These are phyloP conservation scores for Danaus melanippus DNA, from an alignment of 1,140 invertebrate genomes.

Conservation along the genomic window DNA sequence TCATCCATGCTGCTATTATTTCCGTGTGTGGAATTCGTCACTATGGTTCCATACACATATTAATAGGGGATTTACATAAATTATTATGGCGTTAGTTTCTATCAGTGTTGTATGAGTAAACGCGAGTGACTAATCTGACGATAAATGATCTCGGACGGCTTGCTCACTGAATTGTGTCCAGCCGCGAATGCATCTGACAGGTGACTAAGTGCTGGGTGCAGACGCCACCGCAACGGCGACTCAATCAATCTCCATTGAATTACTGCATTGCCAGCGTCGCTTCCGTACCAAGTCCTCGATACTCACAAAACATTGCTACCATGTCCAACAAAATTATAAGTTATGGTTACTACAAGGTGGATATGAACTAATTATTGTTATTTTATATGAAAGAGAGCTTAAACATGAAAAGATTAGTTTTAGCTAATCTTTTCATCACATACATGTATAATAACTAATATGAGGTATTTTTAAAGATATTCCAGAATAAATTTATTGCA, in stretches of 20 bases:
- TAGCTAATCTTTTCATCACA: too few relatives aligned
- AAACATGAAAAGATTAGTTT: too few relatives aligned
- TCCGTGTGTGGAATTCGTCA: too few relatives aligned
- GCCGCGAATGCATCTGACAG: conserved; percentile 41
- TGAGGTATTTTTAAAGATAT: too few relatives aligned
- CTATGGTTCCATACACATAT: background rate
- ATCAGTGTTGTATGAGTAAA: conserved; percentile 19
- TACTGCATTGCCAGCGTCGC: conserved; percentile 24
- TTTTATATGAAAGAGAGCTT: background rate
- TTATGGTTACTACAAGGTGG: too few relatives aligned
- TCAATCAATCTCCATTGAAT: conserved; percentile 44
- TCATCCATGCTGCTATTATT: too few relatives aligned
- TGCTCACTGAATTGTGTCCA: conserved; percentile 36
- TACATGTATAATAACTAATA: too few relatives aligned
- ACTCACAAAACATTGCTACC: too few relatives aligned
- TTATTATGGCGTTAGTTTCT: conserved; percentile 12
- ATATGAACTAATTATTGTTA: too few relatives aligned
- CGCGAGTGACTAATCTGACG: conserved; percentile 39
- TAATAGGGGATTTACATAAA: conserved; percentile 13
- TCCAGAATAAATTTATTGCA: too few relatives aligned
- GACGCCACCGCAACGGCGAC: conserved; percentile 35
- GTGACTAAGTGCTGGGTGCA: conserved; percentile 53
- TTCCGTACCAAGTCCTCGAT: conserved; percentile 3
- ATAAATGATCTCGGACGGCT: conserved; percentile 35
- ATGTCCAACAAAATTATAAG: too few relatives aligned